Evolutionary conservation across 2,797 vertebrate genomes (phyloP).

Genomic region (Tarsius wallacei): DNA sequence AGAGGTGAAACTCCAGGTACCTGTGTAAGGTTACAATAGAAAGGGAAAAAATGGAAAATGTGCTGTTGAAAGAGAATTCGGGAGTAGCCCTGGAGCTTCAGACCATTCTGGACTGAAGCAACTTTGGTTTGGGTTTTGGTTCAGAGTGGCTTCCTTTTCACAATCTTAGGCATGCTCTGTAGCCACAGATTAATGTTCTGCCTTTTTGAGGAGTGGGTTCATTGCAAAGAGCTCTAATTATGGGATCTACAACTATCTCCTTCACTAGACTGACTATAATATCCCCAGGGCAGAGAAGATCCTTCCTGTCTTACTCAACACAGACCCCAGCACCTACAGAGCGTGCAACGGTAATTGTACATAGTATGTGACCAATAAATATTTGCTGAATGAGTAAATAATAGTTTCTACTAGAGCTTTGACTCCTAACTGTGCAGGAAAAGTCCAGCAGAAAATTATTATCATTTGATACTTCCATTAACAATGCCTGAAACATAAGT

Average conservation of each 20-base stretch:
- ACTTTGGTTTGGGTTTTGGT: neutral
- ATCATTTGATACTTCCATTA: constrained; percentile 36
- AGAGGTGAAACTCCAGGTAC: neutral
- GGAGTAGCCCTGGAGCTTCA: neutral
- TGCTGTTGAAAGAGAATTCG: neutral
- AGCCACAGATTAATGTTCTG: neutral
- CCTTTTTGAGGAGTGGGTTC: neutral
- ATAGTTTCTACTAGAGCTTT: neutral
- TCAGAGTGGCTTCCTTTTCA: neutral
- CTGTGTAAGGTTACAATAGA: neutral
- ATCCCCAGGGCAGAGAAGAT: neutral
- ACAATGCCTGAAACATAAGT: neutral
- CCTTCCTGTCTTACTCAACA: neutral
- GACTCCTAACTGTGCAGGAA: neutral
- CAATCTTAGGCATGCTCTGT: neutral
- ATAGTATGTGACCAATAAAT: neutral
- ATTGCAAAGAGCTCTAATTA: neutral
- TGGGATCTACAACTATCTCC: neutral
- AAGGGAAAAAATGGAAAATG: neutral
- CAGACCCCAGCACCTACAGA: neutral
- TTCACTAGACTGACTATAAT: neutral
- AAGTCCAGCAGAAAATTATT: constrained; percentile 3
- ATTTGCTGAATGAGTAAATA: neutral
- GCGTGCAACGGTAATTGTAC: neutral
- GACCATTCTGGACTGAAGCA: neutral